These are phyloP conservation scores for Rhizomys pruinosus DNA, from an alignment of 2,113 vertebrate species.

Conservation along the genomic window DNA sequence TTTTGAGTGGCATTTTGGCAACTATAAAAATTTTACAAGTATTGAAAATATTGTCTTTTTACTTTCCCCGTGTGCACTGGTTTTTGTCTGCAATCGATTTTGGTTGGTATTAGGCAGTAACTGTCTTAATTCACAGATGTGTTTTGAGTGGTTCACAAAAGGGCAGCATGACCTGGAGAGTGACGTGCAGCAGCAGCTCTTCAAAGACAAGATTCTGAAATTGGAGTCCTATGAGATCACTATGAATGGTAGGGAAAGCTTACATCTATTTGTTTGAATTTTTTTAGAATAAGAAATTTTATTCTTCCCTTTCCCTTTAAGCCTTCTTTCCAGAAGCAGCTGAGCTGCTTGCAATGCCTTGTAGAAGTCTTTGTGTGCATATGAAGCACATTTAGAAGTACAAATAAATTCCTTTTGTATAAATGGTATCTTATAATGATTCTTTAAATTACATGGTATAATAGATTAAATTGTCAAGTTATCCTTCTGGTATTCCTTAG, in stretches of 20 bases:
- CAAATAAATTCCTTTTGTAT: too few species aligned
- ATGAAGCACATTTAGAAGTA: too few species aligned
- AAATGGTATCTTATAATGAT: background rate
- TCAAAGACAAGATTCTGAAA: slow-evolving; percentile 99
- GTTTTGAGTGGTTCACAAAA: slow-evolving; percentile 99
- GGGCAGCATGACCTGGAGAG: slow-evolving; percentile 98
- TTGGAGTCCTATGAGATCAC: slow-evolving; percentile 99
- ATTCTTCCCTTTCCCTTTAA: background rate
- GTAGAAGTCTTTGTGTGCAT: background rate
- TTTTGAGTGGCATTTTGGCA: background rate
- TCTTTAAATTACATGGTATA: slow-evolving; percentile 1
- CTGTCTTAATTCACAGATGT: slow-evolving; percentile 90
- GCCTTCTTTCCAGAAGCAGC: slow-evolving; percentile 48
- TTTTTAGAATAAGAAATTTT: background rate
- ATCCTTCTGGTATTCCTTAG: background rate
- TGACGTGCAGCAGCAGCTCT: slow-evolving; percentile 98
- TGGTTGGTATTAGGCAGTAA: background rate
- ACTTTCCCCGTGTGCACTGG: background rate
- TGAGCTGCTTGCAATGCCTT: slow-evolving; percentile 31
- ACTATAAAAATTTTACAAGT: background rate
- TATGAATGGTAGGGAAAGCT: slow-evolving; percentile 93
- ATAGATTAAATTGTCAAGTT: background rate
- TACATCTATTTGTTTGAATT: background rate
- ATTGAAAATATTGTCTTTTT: slow-evolving; percentile 13
- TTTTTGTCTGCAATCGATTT: background rate